These are phyloP conservation scores for rabbit (Oryctolagus cuniculus) DNA, from an alignment of 2,113 vertebrate species.

Conservation along the genomic window mOryCun1.1 NC_091435.1:138390001-138390500, in stretches of 20 bases:
- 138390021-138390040: not conserved
- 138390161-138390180: not conserved
- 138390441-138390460: not conserved
- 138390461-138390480: not conserved
- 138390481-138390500: not conserved
- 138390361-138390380: not conserved
- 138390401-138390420: not conserved
- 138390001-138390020: no score
- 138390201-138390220: not conserved
- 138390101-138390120: not conserved
- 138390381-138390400: not conserved
- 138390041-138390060: not conserved
- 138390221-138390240: not conserved
- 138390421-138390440: not conserved
- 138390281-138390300: not conserved
- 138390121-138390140: not conserved
- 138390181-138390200: not conserved
- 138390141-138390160: not conserved
- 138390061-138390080: not conserved
- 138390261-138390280: not conserved
- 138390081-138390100: not conserved
- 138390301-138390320: not conserved
- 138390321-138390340: not conserved
- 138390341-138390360: not conserved
- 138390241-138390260: not conserved